phyloP scores from a whole-genome alignment of 1,140 invertebrate species.

The Leptopilina boulardi region DNA sequence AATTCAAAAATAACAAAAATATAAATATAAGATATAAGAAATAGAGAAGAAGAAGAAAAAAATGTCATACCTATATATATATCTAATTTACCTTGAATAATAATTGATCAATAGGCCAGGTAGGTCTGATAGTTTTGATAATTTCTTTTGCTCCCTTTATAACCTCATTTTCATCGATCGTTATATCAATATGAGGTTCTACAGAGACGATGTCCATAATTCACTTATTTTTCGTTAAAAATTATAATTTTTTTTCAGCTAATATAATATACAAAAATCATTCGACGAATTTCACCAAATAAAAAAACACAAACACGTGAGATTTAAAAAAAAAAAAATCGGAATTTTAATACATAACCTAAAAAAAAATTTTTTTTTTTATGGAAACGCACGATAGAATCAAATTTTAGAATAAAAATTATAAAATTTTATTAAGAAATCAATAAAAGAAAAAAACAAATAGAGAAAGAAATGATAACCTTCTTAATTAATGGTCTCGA shows the following conservation, averaged over 20 bases:
- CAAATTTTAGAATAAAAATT: too few species aligned
- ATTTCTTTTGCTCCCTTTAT: conserved; percentile 76
- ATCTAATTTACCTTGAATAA: conserved; percentile 75
- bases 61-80: too few species aligned
- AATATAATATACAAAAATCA: not conserved
- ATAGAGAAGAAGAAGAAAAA: too few species aligned
- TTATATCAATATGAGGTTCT: conserved; percentile 71
- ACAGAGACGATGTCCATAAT: conserved; percentile 18
- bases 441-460: too few species aligned
- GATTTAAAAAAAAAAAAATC: too few species aligned
- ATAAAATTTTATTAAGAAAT: too few species aligned
- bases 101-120: conserved; percentile 75
- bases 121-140: conserved; percentile 76
- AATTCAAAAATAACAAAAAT: too few species aligned
- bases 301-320: conserved; percentile 2
- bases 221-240: conserved; percentile 21
- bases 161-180: conserved; percentile 76
- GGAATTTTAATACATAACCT: not conserved
- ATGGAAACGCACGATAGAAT: not conserved
- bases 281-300: not conserved
- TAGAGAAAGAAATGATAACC: too few species aligned
- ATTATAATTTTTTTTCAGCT: too few species aligned
- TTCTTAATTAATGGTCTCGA: too few species aligned
- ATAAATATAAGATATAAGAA: too few species aligned
- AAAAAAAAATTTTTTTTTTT: not conserved